Evolutionary conservation across 2,888 invertebrate species (phyloP).

Genomic region (Elmis aenea): DNA sequence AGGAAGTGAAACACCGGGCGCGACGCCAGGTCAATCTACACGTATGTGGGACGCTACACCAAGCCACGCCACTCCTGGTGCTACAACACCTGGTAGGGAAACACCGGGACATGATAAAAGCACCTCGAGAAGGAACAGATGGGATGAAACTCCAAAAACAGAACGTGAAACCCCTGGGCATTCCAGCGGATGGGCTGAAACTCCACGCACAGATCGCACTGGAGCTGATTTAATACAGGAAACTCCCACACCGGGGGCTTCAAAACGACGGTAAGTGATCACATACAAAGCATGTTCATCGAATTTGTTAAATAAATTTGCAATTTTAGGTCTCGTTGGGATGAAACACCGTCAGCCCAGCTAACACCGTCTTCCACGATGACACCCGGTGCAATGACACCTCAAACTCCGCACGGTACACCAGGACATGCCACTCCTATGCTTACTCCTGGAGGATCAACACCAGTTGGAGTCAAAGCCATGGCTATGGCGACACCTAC

Average conservation of each 20-base stretch:
- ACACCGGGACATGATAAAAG: conserved; percentile 72
- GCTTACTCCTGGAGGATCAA: conserved; percentile 78
- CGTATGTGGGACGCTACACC: conserved; percentile 97
- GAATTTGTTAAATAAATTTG: no score
- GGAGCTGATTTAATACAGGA: conserved; percentile 64
- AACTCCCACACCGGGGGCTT: conserved; percentile 90
- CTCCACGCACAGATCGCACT: conserved; percentile 90
- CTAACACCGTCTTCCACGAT: conserved; percentile 55
- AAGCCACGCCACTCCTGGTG: conserved; percentile 81
- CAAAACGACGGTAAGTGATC: conserved; percentile 69
- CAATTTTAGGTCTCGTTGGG: conserved; percentile 78
- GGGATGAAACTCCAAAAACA: conserved; percentile 99
- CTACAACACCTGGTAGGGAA: conserved; percentile 77
- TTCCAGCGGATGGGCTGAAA: conserved; percentile 94
- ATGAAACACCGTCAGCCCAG: conserved; percentile 81
- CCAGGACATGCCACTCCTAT: conserved; percentile 59
- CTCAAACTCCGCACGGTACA: conserved; percentile 67
- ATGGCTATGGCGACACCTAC: conserved; percentile 99
- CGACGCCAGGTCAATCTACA: conserved; percentile 83
- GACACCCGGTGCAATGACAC: conserved; percentile 57
- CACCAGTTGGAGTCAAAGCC: conserved; percentile 89
- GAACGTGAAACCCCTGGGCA: conserved; percentile 96
- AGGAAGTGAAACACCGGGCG: conserved; percentile 80
- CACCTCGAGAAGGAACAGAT: conserved; percentile 85
- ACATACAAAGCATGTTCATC: no score